Base-by-base conservation (phyloP, 2,888 invertebrate genomes). In the Cosmorhoe ocellata region DNA sequence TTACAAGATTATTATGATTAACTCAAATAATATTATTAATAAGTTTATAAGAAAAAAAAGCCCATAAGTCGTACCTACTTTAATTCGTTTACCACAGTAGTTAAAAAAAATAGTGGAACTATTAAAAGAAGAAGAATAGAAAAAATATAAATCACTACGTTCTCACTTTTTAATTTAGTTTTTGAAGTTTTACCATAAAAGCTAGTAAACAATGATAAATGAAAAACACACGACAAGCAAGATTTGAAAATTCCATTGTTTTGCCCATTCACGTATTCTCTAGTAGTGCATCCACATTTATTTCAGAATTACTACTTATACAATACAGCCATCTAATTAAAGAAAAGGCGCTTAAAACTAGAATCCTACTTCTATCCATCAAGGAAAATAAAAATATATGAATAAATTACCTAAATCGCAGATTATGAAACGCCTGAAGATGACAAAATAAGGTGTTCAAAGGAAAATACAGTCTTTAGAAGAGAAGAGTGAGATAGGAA, bases 261-360 rank as follows among this genome's bases (percentile, higher is more conserved):
- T 67, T 68, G 66, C 61, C 63, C 66, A 64, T 53, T 12, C 38
- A 55, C 63, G 45, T 55, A 52, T 56, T 49, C 26, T 51, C 77
- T 81, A 82, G 75, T 61, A 56, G 87, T 86, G 87, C 86, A 67
- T 71, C 74, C 78, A 87, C 84, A 85, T 82, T 71, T 67, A 84
- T 72, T 61, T 66, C 69, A 74, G 71, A 74, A 66, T 67, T 56
- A 57, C 79, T 81, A 84, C 71, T 65, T 59, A 58, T 52, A 54
- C 44, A 46, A 44, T 70, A 82, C 72, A 80, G 66, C 72, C 66
- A 74, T 71, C 80, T 81, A 70, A 65, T 71, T 78, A 84, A 84
- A 79, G 74, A 72, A 85, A 87, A 83, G 80, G 81, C 83, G 71
- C 63, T 51, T 51, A 55, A 63, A 66, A 66, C 66, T 71, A 64